These are phyloP conservation scores for Rhopalosiphum nymphaeae DNA, from an alignment of 2,888 invertebrate species.

Conservation along the genomic window DNA sequence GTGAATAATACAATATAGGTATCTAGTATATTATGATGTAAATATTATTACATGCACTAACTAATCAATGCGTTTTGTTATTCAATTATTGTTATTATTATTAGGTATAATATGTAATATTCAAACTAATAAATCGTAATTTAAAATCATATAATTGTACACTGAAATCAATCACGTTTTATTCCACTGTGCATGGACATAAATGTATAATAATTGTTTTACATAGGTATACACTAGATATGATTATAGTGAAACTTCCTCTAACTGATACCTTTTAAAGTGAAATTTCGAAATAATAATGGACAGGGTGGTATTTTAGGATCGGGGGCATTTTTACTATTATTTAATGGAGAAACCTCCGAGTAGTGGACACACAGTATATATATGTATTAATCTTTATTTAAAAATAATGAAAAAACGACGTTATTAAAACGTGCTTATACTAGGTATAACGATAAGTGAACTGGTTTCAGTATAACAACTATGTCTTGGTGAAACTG, in stretches of 20 bases:
- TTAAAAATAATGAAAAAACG: neutral
- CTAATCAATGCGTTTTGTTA: neutral
- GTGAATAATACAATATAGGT: neutral
- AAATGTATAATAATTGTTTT: no score
- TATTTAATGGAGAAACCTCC: neutral
- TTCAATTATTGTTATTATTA: neutral
- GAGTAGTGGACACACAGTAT: neutral
- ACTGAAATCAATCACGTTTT: neutral
- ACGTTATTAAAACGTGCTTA: neutral
- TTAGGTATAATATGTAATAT: neutral
- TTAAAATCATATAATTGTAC: neutral
- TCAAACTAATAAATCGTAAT: neutral
- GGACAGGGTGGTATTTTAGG: neutral
- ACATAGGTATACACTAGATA: neutral
- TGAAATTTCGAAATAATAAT: neutral
- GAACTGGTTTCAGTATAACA: neutral
- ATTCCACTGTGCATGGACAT: no score
- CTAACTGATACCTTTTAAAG: neutral
- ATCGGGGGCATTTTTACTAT: neutral
- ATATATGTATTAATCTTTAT: neutral
- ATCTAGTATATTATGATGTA: neutral
- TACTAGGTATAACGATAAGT: neutral
- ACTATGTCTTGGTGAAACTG: no score
- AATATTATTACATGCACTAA: neutral
- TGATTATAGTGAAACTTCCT: neutral